Evolutionary conservation across 2,113 vertebrate genomes (phyloP).

Genomic region (Cyprinodon brontotheroides): DNA sequence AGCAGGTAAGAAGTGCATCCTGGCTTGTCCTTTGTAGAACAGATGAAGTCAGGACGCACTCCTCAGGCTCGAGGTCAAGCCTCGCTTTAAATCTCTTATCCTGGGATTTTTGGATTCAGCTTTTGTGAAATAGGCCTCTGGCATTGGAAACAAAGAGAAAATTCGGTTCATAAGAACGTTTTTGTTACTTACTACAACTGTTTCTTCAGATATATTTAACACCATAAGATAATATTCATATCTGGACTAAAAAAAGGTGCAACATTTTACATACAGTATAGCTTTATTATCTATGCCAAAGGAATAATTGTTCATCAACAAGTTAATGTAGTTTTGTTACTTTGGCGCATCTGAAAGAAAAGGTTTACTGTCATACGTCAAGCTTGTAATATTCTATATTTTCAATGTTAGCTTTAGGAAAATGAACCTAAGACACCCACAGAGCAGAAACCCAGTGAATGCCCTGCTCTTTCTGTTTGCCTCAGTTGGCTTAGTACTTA

Average conservation of each 20-base stretch:
- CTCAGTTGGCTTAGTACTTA: constrained; percentile 79
- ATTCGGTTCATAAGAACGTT: no score
- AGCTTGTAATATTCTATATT: constrained; percentile 51
- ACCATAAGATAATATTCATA: neutral
- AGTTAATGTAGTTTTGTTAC: neutral
- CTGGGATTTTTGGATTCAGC: no score
- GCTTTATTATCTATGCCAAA: neutral
- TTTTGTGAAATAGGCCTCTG: no score
- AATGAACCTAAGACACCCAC: constrained; percentile 59
- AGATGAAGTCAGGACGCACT: no score
- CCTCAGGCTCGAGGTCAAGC: no score
- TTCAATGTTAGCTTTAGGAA: constrained; percentile 51
- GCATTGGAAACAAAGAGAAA: no score
- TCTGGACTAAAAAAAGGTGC: neutral
- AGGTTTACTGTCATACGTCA: constrained; percentile 25
- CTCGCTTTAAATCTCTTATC: no score
- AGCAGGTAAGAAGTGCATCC: no score
- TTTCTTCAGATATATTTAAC: neutral
- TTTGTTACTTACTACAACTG: neutral
- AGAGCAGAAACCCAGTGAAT: constrained; percentile 37
- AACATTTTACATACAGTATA: neutral
- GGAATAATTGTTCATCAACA: neutral
- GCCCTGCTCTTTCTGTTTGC: constrained; percentile 26
- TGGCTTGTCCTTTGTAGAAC: no score
- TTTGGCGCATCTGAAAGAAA: constrained; percentile 9